Evolutionary conservation across 2,888 invertebrate genomes (phyloP), one percentile per base, ranked within the genome.

Genomic region (Boloria selene): DNA sequence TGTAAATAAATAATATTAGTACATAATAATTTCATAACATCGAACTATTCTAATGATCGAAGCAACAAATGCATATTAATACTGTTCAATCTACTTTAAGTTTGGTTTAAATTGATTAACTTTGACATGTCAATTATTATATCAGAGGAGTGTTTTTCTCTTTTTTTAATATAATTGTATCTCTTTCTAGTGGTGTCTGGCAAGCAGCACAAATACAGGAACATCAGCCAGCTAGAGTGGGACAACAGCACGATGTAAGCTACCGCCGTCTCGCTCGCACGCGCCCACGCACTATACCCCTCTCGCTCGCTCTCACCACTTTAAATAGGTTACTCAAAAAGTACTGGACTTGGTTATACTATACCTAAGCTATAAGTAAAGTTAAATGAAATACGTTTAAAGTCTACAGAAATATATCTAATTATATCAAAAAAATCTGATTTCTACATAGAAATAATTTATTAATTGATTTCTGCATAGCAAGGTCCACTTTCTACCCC

Each of bases 221-320:
- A 95, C 90, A 95, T 95, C 81, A 95, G 94, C 86, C 95, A 95
- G 87, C 88, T 95, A 73, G 95, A 95, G 88, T 95, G 95, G 95
- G 95, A 95, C 88, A 95, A 95, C 92, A 95, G 95, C 87, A 95
- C 95, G 77, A 95, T 95, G 95, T 95, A 95, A 94, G 76, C 76
- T 73, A 72, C 59, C 65, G 47, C 67, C 68, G 65, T 64, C 68
- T 67, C 52, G 59, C 70, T 54, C 68, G 64, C 73, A 66, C 67
- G 50, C 69, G 65, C 73, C 54, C 67, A 47, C 71, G 65, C 68
- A 68, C 65, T 55, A 67, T 45, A 56, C 56, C 64, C 42, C 70
- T 73, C 78, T 72, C 79, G 69, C 74, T 72, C 73, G 70, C 70
- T 69, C 70, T 67, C 71, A 60, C 73, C 59, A 49, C 56, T 56